Conservation (phyloP, 1,140 invertebrate genomes). For the Stratiolaelaps scimitus region DNA sequence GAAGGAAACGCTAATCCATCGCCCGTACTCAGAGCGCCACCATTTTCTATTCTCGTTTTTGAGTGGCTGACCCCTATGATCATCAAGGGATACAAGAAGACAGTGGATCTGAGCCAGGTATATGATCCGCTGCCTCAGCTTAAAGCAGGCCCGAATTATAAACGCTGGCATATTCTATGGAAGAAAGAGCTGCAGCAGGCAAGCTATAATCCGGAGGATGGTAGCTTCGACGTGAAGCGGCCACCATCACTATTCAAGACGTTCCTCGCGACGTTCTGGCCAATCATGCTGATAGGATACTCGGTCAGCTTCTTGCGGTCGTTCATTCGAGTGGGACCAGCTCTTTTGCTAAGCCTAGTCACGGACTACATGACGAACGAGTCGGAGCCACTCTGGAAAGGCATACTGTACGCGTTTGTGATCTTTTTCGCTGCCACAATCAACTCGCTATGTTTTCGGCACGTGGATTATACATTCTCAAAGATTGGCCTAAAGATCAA, state of each 20-base stretch:
- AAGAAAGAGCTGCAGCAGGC: neutral
- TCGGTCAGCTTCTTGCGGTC: neutral
- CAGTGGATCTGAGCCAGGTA: neutral
- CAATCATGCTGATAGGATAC: neutral
- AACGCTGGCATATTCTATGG: neutral
- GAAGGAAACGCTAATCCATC: neutral
- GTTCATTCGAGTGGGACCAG: neutral
- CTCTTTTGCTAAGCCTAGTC: neutral
- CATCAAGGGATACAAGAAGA: neutral
- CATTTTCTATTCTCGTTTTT: neutral
- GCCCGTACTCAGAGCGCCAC: neutral
- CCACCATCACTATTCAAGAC: constrained; percentile 13
- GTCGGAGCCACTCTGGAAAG: constrained; percentile 59
- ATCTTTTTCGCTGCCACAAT: constrained; percentile 37
- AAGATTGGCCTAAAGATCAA: neutral
- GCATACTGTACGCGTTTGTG: constrained; percentile 60
- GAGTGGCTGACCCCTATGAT: constrained; percentile 13
- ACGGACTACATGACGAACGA: neutral
- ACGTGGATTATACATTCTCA: neutral
- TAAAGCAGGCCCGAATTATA: neutral
- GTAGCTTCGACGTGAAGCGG: neutral
- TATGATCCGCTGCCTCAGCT: neutral
- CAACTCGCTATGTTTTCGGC: constrained; percentile 44
- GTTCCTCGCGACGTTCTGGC: constrained; percentile 7
- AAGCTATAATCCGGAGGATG: constrained; percentile 12